These are phyloP conservation scores for Philhelius pedissequus DNA, from an alignment of 2,888 invertebrate species.

Conservation along the genomic window DNA sequence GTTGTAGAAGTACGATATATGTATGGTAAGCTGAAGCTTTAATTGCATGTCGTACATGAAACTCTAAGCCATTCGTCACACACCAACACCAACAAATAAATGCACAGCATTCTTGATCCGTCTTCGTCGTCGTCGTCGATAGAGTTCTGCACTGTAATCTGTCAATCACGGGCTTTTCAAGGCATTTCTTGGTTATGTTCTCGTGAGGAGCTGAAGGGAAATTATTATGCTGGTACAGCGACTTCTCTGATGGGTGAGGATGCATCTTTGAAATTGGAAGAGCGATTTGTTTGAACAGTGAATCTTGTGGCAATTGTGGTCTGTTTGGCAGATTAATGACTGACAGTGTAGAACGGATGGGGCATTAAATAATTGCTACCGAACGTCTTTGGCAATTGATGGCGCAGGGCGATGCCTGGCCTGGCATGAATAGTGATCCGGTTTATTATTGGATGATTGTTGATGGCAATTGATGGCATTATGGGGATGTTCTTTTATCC, in stretches of 20 bases:
- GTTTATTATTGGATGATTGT: conserved; percentile 64
- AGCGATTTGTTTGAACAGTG: conserved; percentile 63
- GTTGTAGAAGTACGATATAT: too few relatives aligned
- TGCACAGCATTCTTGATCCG: conserved; percentile 2
- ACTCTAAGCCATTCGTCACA: conserved; percentile 62
- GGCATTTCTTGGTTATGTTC: conserved; percentile 31
- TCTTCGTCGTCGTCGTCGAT: conserved; percentile 43
- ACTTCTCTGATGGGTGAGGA: conserved; percentile 11
- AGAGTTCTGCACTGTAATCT: conserved; percentile 62
- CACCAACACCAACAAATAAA: neutral
- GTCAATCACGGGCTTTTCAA: conserved; percentile 52
- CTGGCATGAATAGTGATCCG: conserved; percentile 52
- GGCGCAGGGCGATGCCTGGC: conserved; percentile 22
- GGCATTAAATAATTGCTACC: conserved; percentile 67
- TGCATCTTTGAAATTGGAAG: conserved; percentile 31
- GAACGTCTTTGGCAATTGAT: conserved; percentile 32
- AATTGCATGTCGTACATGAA: conserved; percentile 60
- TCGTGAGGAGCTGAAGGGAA: conserved; percentile 45
- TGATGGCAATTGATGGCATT: conserved; percentile 61
- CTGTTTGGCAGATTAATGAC: conserved; percentile 68
- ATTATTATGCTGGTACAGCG: conserved; percentile 41
- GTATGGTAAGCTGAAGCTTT: conserved; percentile 49
- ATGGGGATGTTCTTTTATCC: neutral
- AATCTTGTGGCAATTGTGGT: conserved; percentile 67
- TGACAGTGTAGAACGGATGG: conserved; percentile 66